These are phyloP conservation scores for Limnothrissa miodon DNA, from an alignment of 2,113 vertebrate genomes.

Conservation along the genomic window DNA sequence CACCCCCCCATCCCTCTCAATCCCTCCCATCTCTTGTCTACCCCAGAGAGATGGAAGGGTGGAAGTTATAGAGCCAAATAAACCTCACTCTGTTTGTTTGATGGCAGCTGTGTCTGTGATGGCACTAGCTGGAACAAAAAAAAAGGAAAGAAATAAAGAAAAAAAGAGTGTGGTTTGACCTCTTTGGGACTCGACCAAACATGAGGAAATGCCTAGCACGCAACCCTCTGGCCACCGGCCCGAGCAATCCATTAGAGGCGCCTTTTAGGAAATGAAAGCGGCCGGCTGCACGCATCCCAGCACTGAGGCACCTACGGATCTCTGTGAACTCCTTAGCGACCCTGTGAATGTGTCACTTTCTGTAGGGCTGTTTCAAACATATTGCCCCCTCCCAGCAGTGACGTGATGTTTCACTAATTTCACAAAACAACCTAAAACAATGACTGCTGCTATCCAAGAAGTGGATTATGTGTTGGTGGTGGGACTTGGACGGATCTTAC, in stretches of 20 bases:
- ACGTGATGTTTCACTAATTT: background rate
- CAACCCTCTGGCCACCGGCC: conserved; percentile 50
- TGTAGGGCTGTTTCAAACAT: background rate
- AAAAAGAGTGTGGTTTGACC: conserved; percentile 51
- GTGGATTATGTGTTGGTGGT: background rate
- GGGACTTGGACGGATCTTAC: conserved; percentile 21
- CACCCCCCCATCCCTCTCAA: no score
- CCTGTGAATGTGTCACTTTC: conserved; percentile 21
- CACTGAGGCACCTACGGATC: conserved; percentile 49
- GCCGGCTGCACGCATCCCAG: conserved; percentile 34
- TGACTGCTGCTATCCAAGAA: background rate
- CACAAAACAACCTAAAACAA: background rate
- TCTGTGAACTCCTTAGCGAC: conserved; percentile 28
- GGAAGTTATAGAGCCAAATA: conserved; percentile 46
- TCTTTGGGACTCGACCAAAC: conserved; percentile 56
- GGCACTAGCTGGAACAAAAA: background rate
- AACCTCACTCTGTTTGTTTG: conserved; percentile 58
- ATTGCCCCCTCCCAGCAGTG: background rate
- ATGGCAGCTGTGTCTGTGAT: conserved; percentile 59
- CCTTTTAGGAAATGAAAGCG: conserved; percentile 60
- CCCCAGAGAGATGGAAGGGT: conserved; percentile 23
- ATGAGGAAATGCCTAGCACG: conserved; percentile 49
- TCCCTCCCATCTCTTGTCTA: background rate
- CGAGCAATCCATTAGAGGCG: conserved; percentile 53
- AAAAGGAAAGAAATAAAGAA: background rate